Evolutionary conservation across 2,888 invertebrate species (phyloP).

Genomic region (Eupithecia pulchellata): DNA sequence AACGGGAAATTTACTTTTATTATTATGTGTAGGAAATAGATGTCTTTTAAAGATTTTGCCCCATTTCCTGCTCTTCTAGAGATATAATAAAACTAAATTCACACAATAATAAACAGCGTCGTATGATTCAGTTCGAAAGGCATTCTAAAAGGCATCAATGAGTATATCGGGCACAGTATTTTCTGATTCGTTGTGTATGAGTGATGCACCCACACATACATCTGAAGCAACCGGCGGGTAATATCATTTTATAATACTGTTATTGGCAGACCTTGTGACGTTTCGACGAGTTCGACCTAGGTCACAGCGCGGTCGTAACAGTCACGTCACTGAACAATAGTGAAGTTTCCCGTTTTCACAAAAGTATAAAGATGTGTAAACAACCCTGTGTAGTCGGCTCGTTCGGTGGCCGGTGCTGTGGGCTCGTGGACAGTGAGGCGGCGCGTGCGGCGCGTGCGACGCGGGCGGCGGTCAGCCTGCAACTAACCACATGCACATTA

Average conservation of each 20-base stretch:
- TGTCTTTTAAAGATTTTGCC: not conserved
- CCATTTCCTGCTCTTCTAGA: not conserved
- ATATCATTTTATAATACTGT: not conserved
- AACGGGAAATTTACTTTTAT: not conserved
- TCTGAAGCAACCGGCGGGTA: not conserved
- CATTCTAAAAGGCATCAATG: not conserved
- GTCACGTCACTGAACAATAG: not conserved
- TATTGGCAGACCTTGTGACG: not conserved
- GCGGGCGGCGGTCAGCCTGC: slow-evolving; percentile 4
- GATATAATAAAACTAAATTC: not conserved
- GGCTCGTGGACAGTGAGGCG: not conserved
- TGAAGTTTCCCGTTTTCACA: not conserved
- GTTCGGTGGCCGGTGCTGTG: too few relatives aligned
- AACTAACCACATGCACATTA: too few relatives aligned
- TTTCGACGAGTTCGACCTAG: not conserved
- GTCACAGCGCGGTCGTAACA: not conserved
- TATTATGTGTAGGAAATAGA: not conserved
- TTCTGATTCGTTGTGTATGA: not conserved
- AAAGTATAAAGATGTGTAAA: not conserved
- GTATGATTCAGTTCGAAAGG: too few relatives aligned
- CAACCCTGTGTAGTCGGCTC: slow-evolving; percentile 4
- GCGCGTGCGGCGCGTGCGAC: not conserved
- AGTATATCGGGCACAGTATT: not conserved
- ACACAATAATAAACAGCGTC: not conserved
- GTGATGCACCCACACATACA: not conserved